Percentiles rank a stretch among this genome's conserved stretches.
Conservation (phyloP, 2,113 vertebrate genomes). For the Leptosomus discolor region DNA sequence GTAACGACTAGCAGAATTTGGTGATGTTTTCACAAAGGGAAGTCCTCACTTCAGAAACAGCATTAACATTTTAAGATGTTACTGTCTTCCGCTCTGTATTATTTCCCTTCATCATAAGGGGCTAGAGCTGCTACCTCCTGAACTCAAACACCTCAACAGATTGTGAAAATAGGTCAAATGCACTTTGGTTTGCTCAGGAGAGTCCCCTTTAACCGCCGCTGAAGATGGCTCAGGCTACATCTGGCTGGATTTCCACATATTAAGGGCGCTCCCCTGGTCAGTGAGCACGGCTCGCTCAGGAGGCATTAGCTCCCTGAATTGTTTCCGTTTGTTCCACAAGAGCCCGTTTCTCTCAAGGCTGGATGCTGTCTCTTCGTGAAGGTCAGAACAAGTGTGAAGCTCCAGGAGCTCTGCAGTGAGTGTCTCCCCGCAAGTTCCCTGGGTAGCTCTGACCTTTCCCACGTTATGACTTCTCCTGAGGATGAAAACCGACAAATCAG, state of each 20-base stretch:
- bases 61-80: not conserved
- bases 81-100: not conserved
- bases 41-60: not conserved
- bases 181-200: not conserved
- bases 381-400: not conserved
- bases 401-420: not conserved
- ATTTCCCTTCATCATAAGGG: not conserved
- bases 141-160: not conserved
- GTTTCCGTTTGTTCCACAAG: not conserved
- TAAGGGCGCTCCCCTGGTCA: not conserved
- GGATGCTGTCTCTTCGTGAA: not conserved
- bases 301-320: not conserved
- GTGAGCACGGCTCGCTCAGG: not conserved
- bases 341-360: not conserved
- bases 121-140: not conserved
- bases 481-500: not conserved
- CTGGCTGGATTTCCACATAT: not conserved
- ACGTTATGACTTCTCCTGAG: not conserved
- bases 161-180: not conserved
- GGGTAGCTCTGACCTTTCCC: not conserved
- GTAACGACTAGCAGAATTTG: not conserved
- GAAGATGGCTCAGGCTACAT: not conserved
- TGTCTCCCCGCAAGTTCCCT: not conserved
- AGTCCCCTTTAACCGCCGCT: not conserved
- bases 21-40: not conserved